Evolutionary conservation across 2,113 vertebrate genomes (phyloP), one percentile per base, ranked within the genome.

Genomic region (Ammodytes dubius): DNA sequence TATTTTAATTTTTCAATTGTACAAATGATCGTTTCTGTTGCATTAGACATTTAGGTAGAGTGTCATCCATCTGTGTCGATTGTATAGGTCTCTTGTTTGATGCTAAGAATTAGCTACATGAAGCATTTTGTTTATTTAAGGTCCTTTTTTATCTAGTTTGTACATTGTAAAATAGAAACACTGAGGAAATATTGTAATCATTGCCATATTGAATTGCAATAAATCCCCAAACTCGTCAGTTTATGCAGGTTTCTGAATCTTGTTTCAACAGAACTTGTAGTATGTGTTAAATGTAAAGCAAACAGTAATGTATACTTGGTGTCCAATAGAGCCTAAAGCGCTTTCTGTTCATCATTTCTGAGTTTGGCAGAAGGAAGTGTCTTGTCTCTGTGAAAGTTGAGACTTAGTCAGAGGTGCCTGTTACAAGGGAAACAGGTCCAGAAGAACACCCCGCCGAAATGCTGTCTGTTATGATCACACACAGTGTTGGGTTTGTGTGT

Each of bases 101-200:
- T 78, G 91, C 85, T 87, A 82, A 85, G 53, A 95, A 94, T 96
- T 98, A 98, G 97, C 96, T 96, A 97, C 96, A 96, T 95, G 94
- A 97, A 96, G 96, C 95, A 95, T 97, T 97, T 97, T 96, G 95
- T 98, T 98, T 98, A 99, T 99, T 99, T 99, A 99, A 99, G 97
- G 95, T 96, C 95, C 96, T 97, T 97, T 98, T 97, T 98, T 97
- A 96, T 96, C 96, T 97, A 99, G 97, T 97, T 98, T 99, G 97
- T 98, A 98, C 96, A 96, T 84, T 99, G 97, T 99, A 98, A 98
- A 97, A 97, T 95, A 95, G 94, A 97, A 96, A 95, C 92, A 92
- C 95, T 95, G 89, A 95, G 94, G 95, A 95, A 96, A 96, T 77
- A 91, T 84, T 92, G 91, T 92, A 89, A 91, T 94, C 96, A 97